These are phyloP conservation scores for Tinea semifulvella DNA, from an alignment of 2,888 invertebrate species.

Conservation along the genomic window DNA sequence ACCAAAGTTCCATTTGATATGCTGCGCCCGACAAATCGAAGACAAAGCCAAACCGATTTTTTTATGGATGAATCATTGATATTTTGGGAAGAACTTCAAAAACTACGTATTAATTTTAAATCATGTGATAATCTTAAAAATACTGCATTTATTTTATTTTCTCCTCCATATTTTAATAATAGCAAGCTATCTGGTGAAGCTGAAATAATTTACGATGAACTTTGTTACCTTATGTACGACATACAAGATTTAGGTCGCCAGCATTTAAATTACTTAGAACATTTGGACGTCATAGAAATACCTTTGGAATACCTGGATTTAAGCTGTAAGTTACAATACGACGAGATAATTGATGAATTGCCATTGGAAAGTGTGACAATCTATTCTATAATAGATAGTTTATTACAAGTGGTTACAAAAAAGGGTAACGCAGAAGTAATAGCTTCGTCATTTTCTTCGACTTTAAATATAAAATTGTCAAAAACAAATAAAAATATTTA, in stretches of 20 bases:
- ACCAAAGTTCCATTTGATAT: constrained; percentile 35
- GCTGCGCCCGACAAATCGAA: constrained; percentile 39
- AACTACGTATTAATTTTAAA: constrained; percentile 35
- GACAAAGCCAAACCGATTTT: constrained; percentile 46
- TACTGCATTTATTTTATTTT: constrained; percentile 51
- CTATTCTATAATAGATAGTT: constrained; percentile 42
- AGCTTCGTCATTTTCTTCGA: no score
- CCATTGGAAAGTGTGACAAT: constrained; percentile 45
- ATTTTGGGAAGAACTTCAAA: constrained; percentile 50
- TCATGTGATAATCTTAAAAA: constrained; percentile 38
- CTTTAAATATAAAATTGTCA: not conserved
- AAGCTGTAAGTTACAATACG: constrained; percentile 27
- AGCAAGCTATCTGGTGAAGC: constrained; percentile 36
- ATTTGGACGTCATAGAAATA: constrained; percentile 46
- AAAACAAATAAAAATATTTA: constrained; percentile 19
- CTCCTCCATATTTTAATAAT: constrained; percentile 43
- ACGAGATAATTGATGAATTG: constrained; percentile 29
- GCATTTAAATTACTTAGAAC: constrained; percentile 51
- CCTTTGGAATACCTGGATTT: constrained; percentile 28
- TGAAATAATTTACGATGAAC: constrained; percentile 57
- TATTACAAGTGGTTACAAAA: constrained; percentile 36
- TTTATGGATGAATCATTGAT: constrained; percentile 34
- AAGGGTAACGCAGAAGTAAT: constrained; percentile 12
- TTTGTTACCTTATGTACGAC: constrained; percentile 61
- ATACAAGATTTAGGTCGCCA: constrained; percentile 59